A percentile compares a stretch with the other conserved stretches of the same genome.
Conservation (phyloP, 2,888 invertebrate genomes). For the Sturmia bella region DNA sequence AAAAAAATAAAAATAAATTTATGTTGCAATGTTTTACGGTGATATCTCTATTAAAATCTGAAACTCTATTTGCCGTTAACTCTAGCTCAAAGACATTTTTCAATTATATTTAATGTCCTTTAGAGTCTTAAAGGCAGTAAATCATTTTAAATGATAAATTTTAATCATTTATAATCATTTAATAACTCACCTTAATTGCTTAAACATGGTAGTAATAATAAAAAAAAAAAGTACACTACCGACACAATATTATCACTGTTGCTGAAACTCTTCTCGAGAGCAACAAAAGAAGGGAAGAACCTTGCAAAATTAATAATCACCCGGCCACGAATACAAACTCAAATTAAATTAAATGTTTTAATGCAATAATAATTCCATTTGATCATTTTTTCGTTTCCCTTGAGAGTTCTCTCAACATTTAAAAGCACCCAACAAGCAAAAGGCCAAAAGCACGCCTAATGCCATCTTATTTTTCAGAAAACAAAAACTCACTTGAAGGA, state of each 20-base stretch:
- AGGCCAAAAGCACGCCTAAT: slow-evolving; percentile 26
- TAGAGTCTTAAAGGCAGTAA: slow-evolving; percentile 43
- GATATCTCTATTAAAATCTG: slow-evolving; percentile 28
- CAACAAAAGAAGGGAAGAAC: background rate
- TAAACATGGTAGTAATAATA: background rate
- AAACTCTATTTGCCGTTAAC: background rate
- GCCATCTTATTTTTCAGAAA: slow-evolving; percentile 17
- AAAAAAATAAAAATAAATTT: background rate
- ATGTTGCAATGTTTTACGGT: background rate
- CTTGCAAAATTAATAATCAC: slow-evolving; percentile 49
- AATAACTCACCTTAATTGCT: slow-evolving; percentile 54
- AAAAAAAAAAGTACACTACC: background rate
- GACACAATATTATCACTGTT: background rate
- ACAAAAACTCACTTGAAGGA: background rate
- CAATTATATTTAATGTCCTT: slow-evolving; percentile 53
- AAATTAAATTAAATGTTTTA: slow-evolving; percentile 49
- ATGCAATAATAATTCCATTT: slow-evolving; percentile 51
- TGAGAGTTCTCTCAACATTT: slow-evolving; percentile 12
- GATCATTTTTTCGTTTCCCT: slow-evolving; percentile 35
- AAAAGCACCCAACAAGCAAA: no score
- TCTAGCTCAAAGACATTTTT: background rate
- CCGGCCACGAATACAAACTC: slow-evolving; percentile 7
- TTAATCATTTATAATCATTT: slow-evolving; percentile 62
- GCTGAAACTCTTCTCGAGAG: background rate
- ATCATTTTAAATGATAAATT: slow-evolving; percentile 62